Evolutionary conservation across 2,797 vertebrate species (phyloP).

Genomic region (Hyperoplus immaculatus): DNA sequence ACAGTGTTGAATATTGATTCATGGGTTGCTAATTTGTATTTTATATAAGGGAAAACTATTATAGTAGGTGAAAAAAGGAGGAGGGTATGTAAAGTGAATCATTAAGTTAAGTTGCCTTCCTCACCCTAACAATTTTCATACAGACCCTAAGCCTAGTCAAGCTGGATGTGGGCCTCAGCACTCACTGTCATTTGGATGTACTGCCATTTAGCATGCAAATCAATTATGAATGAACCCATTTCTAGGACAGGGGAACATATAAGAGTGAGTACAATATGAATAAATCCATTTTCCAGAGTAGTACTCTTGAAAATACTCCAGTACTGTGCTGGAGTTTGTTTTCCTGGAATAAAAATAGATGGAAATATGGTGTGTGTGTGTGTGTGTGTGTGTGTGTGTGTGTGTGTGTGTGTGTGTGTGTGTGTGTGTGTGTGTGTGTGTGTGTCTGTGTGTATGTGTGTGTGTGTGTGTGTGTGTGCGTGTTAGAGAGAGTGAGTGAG

Average conservation of each 20-base stretch:
- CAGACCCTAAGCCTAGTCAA: background rate
- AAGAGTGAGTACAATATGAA: constrained; percentile 40
- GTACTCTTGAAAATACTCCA: background rate
- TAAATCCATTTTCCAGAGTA: constrained; percentile 52
- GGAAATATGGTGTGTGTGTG: background rate
- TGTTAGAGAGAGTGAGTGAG: constrained; percentile 13
- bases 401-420: constrained; percentile 14
- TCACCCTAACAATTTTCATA: background rate
- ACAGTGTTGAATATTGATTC: background rate
- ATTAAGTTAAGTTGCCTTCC: background rate
- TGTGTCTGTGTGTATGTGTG: background rate
- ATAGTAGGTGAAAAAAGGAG: no score
- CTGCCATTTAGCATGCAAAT: constrained; percentile 27
- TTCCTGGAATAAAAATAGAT: constrained; percentile 61
- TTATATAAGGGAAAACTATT: background rate
- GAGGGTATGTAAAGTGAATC: no score
- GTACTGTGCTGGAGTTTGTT: constrained; percentile 34
- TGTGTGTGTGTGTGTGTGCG: constrained; percentile 12
- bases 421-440: constrained; percentile 2
- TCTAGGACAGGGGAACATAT: constrained; percentile 30
- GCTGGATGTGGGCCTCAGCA: constrained; percentile 1
- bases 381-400: background rate
- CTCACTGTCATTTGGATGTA: constrained; percentile 10
- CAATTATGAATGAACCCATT: constrained; percentile 59
- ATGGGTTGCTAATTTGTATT: background rate